Evolutionary conservation across 2,113 vertebrate species (phyloP).

Genomic region (Hyla sarda): DNA sequence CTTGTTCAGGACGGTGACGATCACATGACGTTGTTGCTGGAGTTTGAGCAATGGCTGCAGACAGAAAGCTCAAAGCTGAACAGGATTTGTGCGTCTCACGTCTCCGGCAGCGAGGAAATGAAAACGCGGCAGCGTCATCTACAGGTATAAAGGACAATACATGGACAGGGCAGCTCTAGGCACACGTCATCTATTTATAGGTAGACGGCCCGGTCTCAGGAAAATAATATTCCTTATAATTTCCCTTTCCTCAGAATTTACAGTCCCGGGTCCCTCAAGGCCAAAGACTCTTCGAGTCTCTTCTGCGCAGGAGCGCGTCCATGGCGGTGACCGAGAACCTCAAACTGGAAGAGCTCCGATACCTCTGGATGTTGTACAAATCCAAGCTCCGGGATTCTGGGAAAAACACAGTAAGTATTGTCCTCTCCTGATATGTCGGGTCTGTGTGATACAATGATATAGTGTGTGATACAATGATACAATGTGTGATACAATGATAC

Average conservation of each 20-base stretch:
- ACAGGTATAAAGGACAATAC: constrained; percentile 73
- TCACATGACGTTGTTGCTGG: constrained; percentile 59
- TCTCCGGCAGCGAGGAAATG: constrained; percentile 65
- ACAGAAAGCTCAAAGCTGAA: constrained; percentile 77
- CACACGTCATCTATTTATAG: no score
- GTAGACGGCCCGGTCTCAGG: no score
- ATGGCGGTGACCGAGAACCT: constrained; percentile 65
- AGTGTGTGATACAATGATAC: no score
- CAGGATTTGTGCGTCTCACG: constrained; percentile 64
- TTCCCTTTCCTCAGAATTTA: constrained; percentile 74
- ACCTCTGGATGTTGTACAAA: constrained; percentile 94
- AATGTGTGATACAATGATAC: no score
- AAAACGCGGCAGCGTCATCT: constrained; percentile 69
- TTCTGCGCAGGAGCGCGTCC: constrained; percentile 67
- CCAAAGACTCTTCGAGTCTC: constrained; percentile 76
- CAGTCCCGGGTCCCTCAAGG: constrained; percentile 73
- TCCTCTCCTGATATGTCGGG: not conserved
- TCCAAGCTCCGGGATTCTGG: constrained; percentile 81
- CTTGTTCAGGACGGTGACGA: constrained; percentile 39
- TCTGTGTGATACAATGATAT: no score
- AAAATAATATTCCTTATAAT: not conserved
- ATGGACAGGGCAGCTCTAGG: no score
- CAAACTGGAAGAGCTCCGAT: constrained; percentile 83
- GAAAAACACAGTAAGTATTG: constrained; percentile 54
- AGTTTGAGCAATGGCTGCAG: constrained; percentile 85